Conservation (phyloP, 2,797 vertebrate genomes). For the Chaetophractus vellerosus region DNA sequence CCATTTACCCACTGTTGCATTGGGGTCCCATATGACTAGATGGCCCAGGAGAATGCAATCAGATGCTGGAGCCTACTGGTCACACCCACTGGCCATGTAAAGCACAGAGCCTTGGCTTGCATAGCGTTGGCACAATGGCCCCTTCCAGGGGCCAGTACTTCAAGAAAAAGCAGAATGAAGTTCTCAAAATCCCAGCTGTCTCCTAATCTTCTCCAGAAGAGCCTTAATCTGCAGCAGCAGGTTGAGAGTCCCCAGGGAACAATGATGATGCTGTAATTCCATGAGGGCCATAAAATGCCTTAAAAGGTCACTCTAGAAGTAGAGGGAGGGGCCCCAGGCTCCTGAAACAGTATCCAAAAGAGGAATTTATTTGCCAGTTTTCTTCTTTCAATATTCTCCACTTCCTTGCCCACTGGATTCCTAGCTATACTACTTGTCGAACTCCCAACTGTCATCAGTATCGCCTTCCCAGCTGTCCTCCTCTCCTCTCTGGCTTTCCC, state of each 20-base stretch:
- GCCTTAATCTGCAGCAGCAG: neutral
- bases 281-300: neutral
- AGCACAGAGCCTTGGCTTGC: neutral
- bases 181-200: neutral
- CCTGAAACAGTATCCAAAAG: neutral
- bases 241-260: neutral
- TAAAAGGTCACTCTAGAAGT: neutral
- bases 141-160: neutral
- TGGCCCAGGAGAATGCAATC: neutral
- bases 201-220: neutral
- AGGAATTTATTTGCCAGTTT: neutral
- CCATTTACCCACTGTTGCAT: neutral
- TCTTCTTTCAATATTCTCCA: neutral
- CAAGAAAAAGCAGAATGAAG: neutral
- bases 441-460: neutral
- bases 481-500: neutral
- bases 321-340: neutral
- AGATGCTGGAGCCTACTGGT: neutral
- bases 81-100: rapidly evolving
- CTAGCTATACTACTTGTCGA: neutral
- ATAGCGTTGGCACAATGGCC: neutral
- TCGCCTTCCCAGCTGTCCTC: neutral
- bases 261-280: neutral
- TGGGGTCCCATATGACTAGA: neutral
- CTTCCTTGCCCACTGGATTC: neutral